phyloP scores from a whole-genome alignment of 1,140 invertebrate genomes.

The Zaprionus camerounensis region DNA sequence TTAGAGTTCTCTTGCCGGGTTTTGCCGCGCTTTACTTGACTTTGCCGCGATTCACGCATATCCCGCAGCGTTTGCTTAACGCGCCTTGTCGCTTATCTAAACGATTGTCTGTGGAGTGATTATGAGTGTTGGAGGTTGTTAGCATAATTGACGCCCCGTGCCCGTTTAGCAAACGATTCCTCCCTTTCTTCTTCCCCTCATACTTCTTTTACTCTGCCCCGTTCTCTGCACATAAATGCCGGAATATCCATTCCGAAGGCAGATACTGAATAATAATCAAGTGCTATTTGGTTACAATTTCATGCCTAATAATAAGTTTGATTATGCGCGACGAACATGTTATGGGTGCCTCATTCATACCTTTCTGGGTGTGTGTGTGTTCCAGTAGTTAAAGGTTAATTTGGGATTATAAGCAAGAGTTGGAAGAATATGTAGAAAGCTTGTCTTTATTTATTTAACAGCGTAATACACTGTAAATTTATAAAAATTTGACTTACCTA shows the following conservation, averaged over 20 bases:
- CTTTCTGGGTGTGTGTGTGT: not conserved
- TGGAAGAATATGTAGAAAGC: not conserved
- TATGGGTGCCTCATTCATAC: not conserved
- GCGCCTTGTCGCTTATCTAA: conserved; percentile 74
- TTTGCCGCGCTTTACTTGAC: conserved; percentile 11
- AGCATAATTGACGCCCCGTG: conserved; percentile 79
- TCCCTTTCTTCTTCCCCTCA: not conserved
- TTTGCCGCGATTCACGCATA: conserved; percentile 54
- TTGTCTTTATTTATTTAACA: no score
- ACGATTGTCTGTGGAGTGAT: conserved; percentile 82
- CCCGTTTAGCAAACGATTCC: conserved; percentile 43
- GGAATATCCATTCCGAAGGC: conserved; percentile 43
- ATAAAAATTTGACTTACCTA: no score
- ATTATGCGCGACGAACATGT: conserved; percentile 24
- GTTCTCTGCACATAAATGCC: conserved; percentile 14
- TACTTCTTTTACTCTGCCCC: not conserved
- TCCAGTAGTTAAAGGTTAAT: conserved; percentile 9
- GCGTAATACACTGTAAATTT: no score
- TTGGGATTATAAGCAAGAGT: conserved; percentile 1
- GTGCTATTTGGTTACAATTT: conserved; percentile 71
- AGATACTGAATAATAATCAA: conserved; percentile 81
- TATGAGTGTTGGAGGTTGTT: conserved; percentile 80
- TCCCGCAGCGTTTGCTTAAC: conserved; percentile 80
- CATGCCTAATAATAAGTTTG: conserved; percentile 65
- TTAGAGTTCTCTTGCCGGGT: not conserved